Percentiles rank a stretch among this genome's conserved stretches.
Evolutionary conservation across 2,888 invertebrate genomes (phyloP).

Genomic region (Carterocephalus palaemon): DNA sequence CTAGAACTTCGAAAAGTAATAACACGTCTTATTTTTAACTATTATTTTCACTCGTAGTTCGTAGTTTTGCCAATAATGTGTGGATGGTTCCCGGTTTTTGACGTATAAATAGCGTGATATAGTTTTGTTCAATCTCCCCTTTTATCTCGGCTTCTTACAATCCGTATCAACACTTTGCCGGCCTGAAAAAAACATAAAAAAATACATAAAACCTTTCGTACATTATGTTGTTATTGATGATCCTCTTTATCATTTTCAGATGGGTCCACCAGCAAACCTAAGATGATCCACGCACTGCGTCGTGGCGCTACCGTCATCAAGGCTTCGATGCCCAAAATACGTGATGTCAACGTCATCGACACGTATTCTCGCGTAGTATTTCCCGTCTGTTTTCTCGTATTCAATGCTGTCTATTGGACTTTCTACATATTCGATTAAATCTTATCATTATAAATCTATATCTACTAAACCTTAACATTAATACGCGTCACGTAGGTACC

Average conservation of each 20-base stretch:
- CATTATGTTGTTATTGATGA: conserved; percentile 23
- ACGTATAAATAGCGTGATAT: no score
- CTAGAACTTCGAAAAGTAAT: conserved; percentile 66
- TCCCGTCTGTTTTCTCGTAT: conserved; percentile 96
- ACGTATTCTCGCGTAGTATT: conserved; percentile 97
- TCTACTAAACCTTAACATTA: no score
- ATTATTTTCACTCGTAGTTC: no score
- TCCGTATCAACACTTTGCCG: no score
- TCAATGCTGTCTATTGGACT: conserved; percentile 97
- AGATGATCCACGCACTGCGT: conserved; percentile 88
- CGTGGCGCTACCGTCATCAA: conserved; percentile 91
- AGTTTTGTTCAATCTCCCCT: no score
- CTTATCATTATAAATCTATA: conserved; percentile 1
- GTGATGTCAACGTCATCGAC: conserved; percentile 98
- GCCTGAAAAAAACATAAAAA: not conserved
- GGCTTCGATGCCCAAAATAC: conserved; percentile 95
- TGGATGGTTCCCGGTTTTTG: no score
- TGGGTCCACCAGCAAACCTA: conserved; percentile 80
- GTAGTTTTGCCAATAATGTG: no score
- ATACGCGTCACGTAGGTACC: no score
- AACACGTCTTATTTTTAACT: no score
- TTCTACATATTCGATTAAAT: conserved; percentile 89
- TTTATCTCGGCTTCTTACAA: no score
- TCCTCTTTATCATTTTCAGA: conserved; percentile 52
- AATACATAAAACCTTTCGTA: not conserved